Conservation (phyloP, 1,140 invertebrate genomes). For the Aphaenogaster rudis region DNA sequence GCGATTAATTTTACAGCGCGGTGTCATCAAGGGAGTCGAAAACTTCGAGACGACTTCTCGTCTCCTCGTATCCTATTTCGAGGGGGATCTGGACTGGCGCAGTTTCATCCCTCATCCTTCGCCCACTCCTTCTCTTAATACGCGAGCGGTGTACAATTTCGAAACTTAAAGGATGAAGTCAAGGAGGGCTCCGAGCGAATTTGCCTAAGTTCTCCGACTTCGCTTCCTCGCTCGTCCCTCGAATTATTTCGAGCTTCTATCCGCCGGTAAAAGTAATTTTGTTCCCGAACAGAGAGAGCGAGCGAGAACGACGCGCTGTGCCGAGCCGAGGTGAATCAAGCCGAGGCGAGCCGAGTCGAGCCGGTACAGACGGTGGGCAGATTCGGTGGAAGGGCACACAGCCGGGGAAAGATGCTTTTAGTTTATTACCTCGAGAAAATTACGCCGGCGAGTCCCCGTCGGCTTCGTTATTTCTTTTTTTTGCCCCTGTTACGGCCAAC, state of each 20-base stretch:
- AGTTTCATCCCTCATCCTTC: constrained; percentile 28
- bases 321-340: constrained; percentile 22
- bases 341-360: constrained; percentile 24
- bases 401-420: constrained; percentile 74
- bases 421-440: constrained; percentile 78
- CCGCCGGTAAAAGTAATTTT: constrained; percentile 76
- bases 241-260: constrained; percentile 74
- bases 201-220: constrained; percentile 63
- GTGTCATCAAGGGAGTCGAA: constrained; percentile 57
- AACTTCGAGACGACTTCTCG: constrained; percentile 51
- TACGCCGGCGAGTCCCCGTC: constrained; percentile 64
- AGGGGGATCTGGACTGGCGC: constrained; percentile 37
- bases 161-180: constrained; percentile 63
- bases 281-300: constrained; percentile 40
- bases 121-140: constrained; percentile 41
- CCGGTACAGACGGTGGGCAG: constrained; percentile 29
- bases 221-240: constrained; percentile 58
- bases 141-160: constrained; percentile 61
- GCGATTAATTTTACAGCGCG: constrained; percentile 59
- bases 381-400: constrained; percentile 43
- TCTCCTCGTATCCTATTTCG: constrained; percentile 56
- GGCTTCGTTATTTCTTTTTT: constrained; percentile 53
- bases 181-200: constrained; percentile 60
- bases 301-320: neutral
- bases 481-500: neutral